Conservation (phyloP, 1,140 invertebrate genomes). For the Formica exsecta region DNA sequence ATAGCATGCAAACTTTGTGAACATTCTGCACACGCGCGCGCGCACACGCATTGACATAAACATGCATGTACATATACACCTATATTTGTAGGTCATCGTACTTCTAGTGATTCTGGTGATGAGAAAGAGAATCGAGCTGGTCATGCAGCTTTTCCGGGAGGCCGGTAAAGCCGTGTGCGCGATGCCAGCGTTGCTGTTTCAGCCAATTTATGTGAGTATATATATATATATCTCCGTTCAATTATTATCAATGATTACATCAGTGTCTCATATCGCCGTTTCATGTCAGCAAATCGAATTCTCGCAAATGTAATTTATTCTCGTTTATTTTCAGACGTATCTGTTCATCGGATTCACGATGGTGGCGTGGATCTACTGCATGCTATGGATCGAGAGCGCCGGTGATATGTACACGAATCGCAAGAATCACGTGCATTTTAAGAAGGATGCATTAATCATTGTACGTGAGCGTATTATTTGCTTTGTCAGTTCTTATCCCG, state of each 20-base stretch:
- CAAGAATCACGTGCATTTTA: constrained; percentile 85
- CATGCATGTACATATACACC: not conserved
- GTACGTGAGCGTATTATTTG: constrained; percentile 81
- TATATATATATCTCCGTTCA: constrained; percentile 52
- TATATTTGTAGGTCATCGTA: constrained; percentile 85
- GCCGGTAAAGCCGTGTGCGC: constrained; percentile 91
- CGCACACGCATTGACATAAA: too few species aligned
- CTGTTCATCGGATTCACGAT: constrained; percentile 87
- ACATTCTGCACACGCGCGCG: not conserved
- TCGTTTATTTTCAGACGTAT: constrained; percentile 89
- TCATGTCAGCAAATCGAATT: not conserved
- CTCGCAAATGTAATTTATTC: not conserved
- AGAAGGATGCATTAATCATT: constrained; percentile 86
- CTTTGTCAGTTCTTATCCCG: not conserved
- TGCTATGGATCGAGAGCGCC: constrained; percentile 89
- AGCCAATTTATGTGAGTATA: constrained; percentile 90
- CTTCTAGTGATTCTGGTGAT: constrained; percentile 90
- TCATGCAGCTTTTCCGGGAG: constrained; percentile 91
- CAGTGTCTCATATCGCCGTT: not conserved
- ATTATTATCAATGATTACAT: constrained; percentile 2
- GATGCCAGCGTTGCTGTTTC: constrained; percentile 92
- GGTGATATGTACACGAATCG: constrained; percentile 86
- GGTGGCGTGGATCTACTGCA: constrained; percentile 88
- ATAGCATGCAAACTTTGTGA: not conserved
- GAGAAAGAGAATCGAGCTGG: constrained; percentile 91